Percentiles rank a stretch among this genome's conserved stretches.
Evolutionary conservation across 2,113 vertebrate genomes (phyloP).

Genomic region (Amphiprion percula): DNA sequence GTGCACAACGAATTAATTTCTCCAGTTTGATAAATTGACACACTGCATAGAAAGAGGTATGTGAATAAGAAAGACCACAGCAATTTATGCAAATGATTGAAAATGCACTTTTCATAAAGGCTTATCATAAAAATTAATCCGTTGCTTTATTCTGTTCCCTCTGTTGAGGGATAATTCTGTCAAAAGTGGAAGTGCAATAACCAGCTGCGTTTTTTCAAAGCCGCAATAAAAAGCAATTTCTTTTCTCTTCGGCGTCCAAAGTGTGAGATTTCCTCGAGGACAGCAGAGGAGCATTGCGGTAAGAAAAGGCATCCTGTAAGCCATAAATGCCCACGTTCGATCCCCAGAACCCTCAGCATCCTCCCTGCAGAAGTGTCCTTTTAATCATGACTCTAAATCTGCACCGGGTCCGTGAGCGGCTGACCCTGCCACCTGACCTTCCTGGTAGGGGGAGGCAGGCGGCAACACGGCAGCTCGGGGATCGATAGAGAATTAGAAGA

Average conservation of each 20-base stretch:
- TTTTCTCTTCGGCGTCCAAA: conserved; percentile 28
- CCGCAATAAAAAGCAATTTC: conserved; percentile 36
- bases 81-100: background rate
- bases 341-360: conserved; percentile 39
- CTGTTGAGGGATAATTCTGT: conserved; percentile 17
- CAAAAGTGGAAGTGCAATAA: conserved; percentile 27
- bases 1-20: background rate
- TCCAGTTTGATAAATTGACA: background rate
- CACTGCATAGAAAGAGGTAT: background rate
- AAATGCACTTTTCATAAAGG: background rate
- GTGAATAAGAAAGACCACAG: background rate
- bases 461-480: conserved; percentile 30
- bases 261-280: conserved; percentile 40
- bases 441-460: conserved; percentile 20
- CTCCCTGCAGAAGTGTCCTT: conserved; percentile 57
- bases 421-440: conserved; percentile 70
- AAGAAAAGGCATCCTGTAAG: conserved; percentile 30
- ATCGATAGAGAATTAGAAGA: conserved; percentile 71
- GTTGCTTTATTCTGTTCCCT: background rate
- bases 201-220: conserved; percentile 27
- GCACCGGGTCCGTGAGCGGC: conserved; percentile 35
- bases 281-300: conserved; percentile 17
- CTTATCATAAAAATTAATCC: background rate
- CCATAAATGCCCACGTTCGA: conserved; percentile 36
- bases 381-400: conserved; percentile 74